phyloP scores from a whole-genome alignment of 37 sponge, comb jelly and placozoan species.

The Bolinopsis microptera region DNA sequence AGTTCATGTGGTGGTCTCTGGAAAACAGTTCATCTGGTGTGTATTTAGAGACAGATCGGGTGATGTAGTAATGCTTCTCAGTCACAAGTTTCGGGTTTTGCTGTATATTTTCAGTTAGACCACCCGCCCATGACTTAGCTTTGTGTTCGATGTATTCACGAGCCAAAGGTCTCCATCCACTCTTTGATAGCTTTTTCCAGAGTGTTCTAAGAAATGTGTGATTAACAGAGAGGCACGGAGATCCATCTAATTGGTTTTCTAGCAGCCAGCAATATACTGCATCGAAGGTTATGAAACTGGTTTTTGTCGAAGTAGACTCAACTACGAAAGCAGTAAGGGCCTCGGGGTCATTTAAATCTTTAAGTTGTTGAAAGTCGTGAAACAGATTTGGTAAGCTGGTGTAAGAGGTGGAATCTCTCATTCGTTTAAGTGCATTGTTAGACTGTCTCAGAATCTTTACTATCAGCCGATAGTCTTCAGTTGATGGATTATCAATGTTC shows the following conservation, averaged over 20 bases:
- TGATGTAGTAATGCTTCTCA: not conserved
- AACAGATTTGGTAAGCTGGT: not conserved
- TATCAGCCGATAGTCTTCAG: not conserved
- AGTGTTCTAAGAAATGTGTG: too few species aligned
- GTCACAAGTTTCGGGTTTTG: not conserved
- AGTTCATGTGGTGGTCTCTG: not conserved
- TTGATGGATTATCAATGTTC: not conserved
- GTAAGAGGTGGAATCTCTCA: not conserved
- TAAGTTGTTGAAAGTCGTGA: not conserved
- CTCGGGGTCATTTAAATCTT: not conserved
- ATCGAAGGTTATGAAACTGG: not conserved
- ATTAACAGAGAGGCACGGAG: not conserved
- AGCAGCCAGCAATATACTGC: not conserved
- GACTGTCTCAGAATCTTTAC: not conserved
- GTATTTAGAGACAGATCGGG: not conserved
- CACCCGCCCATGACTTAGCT: not conserved
- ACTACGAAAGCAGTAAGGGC: not conserved
- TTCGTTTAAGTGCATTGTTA: not conserved
- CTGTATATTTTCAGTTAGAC: not conserved
- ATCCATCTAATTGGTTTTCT: not conserved
- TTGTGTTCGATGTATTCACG: not conserved
- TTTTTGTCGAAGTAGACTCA: not conserved
- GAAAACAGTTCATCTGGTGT: not conserved
- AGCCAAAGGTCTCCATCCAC: not conserved
- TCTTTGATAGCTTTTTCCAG: not conserved